Base-by-base conservation (phyloP, 2,797 vertebrate species). In the Pipistrellus pipistrellus region DNA sequence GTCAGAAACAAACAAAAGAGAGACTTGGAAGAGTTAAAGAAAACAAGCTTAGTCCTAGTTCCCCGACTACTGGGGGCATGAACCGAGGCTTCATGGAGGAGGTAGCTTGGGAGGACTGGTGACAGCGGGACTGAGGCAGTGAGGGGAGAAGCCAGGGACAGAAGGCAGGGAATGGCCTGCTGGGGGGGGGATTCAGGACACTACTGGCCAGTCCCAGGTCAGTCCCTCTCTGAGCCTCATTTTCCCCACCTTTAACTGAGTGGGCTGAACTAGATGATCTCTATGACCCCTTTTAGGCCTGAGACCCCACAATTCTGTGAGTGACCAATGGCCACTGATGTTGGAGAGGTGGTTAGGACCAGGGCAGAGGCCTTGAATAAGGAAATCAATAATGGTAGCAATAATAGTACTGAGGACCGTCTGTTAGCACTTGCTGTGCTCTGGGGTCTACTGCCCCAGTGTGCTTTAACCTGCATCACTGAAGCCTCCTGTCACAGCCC, bases 1-100 rank as follows among this genome's bases (percentile, higher is more conserved):
- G 55, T 77, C 25, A 85, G n/a, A 88, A 95, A 78, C 55, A 88
- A 51, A 66, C 92, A 83, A 57, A 51, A 41, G 73, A 41, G 66
- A 44, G 68, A 30, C n/a, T 44, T 15, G 10, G 41, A 69, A 69
- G 84, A 53, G 10, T 59, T 62, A 27, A 91, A 71, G 41, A 30
- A 69, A 81, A 59, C 32, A 53, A 35, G 18, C 15, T 85, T 84
- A 71, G 35, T 38, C 35, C 75, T 55, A 84, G 44, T 48, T 91
- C 66, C 83, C 95, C 68, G 46, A 14, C 15, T 41, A 21, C 30
- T 15, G 15, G 5, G 17, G 57, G 2, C 41, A 2, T 12, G 12
- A 90, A 30, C 62, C 69, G 41, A 76, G 32, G 72, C 66, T 77
- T 66, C 71, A 3, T 9, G 32, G 57, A 59, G 68, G 32, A 72